A percentile compares a stretch with the other conserved stretches of the same genome.
These are phyloP conservation scores for Elymnias hypermnestra DNA, from an alignment of 1,140 invertebrate species.

Conservation along the genomic window DNA sequence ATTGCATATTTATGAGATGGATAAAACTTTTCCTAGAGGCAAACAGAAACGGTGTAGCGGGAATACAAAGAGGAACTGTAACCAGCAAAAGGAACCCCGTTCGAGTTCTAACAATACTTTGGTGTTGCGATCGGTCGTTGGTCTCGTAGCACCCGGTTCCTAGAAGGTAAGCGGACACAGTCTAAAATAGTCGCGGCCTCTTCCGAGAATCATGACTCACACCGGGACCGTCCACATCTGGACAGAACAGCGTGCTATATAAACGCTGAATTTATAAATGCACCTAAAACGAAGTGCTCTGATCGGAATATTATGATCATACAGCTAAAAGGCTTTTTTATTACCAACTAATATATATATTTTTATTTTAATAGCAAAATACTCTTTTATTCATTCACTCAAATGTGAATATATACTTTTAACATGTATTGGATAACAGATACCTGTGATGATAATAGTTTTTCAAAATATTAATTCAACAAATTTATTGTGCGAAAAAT, in stretches of 20 bases:
- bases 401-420: too few species aligned
- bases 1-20: neutral
- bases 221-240: conserved; percentile 64
- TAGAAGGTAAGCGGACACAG: conserved; percentile 72
- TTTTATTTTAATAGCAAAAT: too few species aligned
- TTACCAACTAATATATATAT: too few species aligned
- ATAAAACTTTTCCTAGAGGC: conserved; percentile 26
- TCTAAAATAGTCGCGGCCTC: conserved; percentile 68
- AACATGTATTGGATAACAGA: too few species aligned
- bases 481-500: neutral
- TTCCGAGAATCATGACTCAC: conserved; percentile 68
- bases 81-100: conserved; percentile 44
- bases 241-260: conserved; percentile 31
- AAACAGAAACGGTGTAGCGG: conserved; percentile 26
- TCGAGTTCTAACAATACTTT: conserved; percentile 68
- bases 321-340: too few species aligned
- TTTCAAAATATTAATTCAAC: conserved; percentile 1
- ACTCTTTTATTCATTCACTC: too few species aligned
- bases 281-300: conserved; percentile 26
- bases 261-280: conserved; percentile 39
- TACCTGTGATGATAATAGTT: conserved; percentile 5
- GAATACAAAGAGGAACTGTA: conserved; percentile 47
- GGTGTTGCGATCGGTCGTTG: conserved; percentile 66
- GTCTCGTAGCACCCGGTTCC: conserved; percentile 60
- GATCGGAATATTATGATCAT: conserved; percentile 21